These are phyloP conservation scores for Nephrotoma flavescens DNA, from an alignment of 2,888 invertebrate species.

Conservation along the genomic window DNA sequence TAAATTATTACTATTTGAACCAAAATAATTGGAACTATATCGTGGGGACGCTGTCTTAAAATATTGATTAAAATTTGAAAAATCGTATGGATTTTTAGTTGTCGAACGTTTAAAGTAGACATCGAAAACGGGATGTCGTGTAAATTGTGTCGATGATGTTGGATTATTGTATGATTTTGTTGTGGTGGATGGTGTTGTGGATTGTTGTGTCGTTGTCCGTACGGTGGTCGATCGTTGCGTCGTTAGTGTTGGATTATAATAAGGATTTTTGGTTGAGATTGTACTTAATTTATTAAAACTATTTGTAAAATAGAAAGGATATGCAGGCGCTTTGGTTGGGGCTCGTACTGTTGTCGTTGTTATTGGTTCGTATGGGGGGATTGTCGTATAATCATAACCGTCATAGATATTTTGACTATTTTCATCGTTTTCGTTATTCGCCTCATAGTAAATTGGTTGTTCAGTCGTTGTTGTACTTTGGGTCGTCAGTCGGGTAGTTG, in stretches of 20 bases:
- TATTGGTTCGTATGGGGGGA: constrained; percentile 11
- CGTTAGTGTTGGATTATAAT: not conserved
- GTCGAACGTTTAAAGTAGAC: constrained; percentile 34
- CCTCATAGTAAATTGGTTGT: not conserved
- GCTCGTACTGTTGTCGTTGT: constrained; percentile 7
- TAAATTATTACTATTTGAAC: constrained; percentile 28
- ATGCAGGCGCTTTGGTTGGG: constrained; percentile 3
- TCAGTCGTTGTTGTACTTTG: constrained; percentile 16
- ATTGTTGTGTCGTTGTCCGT: not conserved
- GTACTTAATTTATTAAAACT: not conserved
- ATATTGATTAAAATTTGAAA: constrained; percentile 28
- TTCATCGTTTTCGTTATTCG: not conserved
- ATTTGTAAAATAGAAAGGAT: not conserved
- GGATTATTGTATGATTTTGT: constrained; percentile 10
- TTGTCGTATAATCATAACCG: constrained; percentile 13
- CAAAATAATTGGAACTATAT: constrained; percentile 37
- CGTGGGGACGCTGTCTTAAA: constrained; percentile 19
- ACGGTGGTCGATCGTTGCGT: constrained; percentile 2
- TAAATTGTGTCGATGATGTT: constrained; percentile 22
- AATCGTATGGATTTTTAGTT: constrained; percentile 39
- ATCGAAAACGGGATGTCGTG: constrained; percentile 23
- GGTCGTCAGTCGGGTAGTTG: constrained; percentile 3
- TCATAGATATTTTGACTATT: constrained; percentile 15
- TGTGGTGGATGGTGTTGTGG: constrained; percentile 5
- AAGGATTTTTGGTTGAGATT: not conserved